Base-by-base conservation (phyloP, 2,113 vertebrate species). In the Odontophorus gujanensis region DNA sequence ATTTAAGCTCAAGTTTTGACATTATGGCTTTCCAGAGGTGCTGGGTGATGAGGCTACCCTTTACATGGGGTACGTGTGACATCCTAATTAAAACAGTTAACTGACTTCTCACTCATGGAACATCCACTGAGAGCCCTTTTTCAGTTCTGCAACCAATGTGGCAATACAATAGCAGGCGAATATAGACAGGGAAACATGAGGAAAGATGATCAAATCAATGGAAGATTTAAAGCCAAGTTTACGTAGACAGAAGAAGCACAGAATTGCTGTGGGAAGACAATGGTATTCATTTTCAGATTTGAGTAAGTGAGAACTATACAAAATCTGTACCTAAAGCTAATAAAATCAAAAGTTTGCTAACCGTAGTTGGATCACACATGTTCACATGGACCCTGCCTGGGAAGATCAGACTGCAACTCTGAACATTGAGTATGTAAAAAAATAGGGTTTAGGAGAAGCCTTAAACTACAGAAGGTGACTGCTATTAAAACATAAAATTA, bases 181-280 rank as follows among this genome's bases (percentile, higher is more conserved):
- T 26, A 50, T 0, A 74, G 40, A 67, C 34, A 34, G 81, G 61
- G 43, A 18, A 85, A 21, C 3, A 13, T 11, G 78, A 61, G 15
- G 40, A 74, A 89, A 87, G 53, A 66, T 48, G 17, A 58, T 47
- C 12, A 71, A 67, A 77, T 53, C 11, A 74, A 47, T 34, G 63
- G 65, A 69, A 73, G 75, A 72, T 13, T 81, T 89, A 85, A 91
- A 43, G 14, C 25, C 24, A 66, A 80, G 75, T 74, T 79, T 68
- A 53, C 11, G 40, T 5, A 81, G 36, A 53, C 17, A 89, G 34
- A 82, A 71, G 28, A 91, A 4, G 34, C 72, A 89, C 72, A 71
- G 59, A 89, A 89, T 63, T 91, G 71, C 58, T 82, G 77, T 82
- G 71, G 85, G 87, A 96, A 87, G 78, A 73, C 78, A 92, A 91